These are phyloP conservation scores for Amphilophus citrinellus DNA, from an alignment of 2,113 vertebrate species.

Conservation along the genomic window DNA sequence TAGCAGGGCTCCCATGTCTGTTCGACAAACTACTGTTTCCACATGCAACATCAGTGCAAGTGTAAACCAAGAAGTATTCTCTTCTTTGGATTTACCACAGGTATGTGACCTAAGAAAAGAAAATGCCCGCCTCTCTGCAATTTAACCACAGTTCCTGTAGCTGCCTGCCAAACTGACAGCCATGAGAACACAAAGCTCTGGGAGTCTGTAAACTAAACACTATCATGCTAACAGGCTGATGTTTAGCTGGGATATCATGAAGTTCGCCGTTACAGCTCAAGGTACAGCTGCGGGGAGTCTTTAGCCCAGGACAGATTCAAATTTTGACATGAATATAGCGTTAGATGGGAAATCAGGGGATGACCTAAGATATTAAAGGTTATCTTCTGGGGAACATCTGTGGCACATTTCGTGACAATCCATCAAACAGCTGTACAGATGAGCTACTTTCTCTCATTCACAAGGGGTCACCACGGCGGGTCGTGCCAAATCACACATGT, in stretches of 20 bases:
- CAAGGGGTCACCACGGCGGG: not conserved
- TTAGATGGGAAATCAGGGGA: not conserved
- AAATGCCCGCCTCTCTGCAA: slow-evolving; percentile 1
- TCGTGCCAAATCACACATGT: not conserved
- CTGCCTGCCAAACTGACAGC: not conserved
- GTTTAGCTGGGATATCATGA: not conserved
- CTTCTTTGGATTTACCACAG: slow-evolving; percentile 7
- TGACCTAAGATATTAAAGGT: not conserved
- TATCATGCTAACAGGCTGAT: not conserved
- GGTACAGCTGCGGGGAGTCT: not conserved
- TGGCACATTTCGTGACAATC: not conserved
- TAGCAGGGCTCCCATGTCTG: not conserved
- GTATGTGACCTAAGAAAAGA: slow-evolving; percentile 21
- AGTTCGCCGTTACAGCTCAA: not conserved
- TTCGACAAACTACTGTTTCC: not conserved
- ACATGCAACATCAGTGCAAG: not conserved
- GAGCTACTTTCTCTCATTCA: not conserved
- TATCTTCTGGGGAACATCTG: not conserved
- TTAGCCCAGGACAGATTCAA: not conserved
- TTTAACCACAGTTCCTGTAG: slow-evolving; percentile 14
- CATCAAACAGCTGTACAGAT: not conserved
- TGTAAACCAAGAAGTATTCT: not conserved
- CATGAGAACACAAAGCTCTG: not conserved
- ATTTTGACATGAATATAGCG: not conserved
- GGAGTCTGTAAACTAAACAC: not conserved